phyloP scores from a whole-genome alignment of 2,888 invertebrate genomes.

The Alviniconcha strummeri region DNA sequence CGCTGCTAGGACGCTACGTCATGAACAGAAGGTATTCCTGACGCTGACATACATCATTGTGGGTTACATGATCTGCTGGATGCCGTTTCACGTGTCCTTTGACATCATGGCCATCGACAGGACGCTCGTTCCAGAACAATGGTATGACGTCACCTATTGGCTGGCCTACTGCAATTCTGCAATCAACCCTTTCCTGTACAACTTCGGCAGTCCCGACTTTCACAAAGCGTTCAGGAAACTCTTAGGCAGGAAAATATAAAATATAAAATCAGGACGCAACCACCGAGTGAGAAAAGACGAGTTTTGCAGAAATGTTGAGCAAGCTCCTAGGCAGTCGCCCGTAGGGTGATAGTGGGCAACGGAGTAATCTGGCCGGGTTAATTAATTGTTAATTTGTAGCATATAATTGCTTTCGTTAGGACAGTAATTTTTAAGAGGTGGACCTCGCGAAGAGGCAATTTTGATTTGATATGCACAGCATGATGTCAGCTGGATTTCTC shows the following conservation, averaged over 20 bases:
- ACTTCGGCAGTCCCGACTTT: constrained; percentile 60
- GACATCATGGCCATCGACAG: constrained; percentile 55
- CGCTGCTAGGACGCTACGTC: not conserved
- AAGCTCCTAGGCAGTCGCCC: no score
- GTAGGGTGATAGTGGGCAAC: no score
- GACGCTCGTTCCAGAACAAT: constrained; percentile 45
- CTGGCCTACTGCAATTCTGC: constrained; percentile 63
- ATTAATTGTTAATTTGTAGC: no score
- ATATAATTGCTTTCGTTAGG: no score
- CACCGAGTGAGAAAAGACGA: no score
- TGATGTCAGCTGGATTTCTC: no score
- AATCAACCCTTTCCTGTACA: constrained; percentile 61
- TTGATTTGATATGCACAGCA: no score
- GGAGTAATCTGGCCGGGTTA: no score
- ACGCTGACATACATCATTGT: constrained; percentile 58
- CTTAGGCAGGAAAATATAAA: not conserved
- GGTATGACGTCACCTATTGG: constrained; percentile 57
- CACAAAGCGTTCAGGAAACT: constrained; percentile 49
- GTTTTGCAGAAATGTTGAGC: no score
- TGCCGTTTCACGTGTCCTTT: constrained; percentile 62
- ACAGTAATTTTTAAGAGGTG: no score
- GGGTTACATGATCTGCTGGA: constrained; percentile 60
- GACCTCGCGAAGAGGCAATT: no score
- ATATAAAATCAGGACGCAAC: not conserved
- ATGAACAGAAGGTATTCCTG: constrained; percentile 49